Base-by-base conservation (phyloP, 1,140 invertebrate species). In the Homarus americanus region DNA sequence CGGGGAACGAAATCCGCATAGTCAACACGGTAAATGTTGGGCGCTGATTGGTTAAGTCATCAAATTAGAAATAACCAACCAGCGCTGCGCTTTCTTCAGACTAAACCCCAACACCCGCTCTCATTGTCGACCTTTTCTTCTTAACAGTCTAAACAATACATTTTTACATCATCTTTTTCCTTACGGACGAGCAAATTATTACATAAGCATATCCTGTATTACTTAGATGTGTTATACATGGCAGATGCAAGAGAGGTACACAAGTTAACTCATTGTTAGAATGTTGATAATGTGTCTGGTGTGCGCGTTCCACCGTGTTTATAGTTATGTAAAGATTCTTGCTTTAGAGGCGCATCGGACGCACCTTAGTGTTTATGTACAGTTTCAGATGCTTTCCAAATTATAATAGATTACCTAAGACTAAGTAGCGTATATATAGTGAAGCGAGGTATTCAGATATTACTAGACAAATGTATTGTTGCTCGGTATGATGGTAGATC, bases 321-420 rank as follows among this genome's bases (percentile, higher is more conserved):
- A 69, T 32, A 69, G 63, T 69, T 69, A 0, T 69, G 63, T 69
- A 69, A 69, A 69, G 63, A 24, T 69, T 28, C 5, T 32, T 69
- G 63, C 63, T 69, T 69, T 32, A 69, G 63, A 2, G 17, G n/a
- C 3, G 63, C 24, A 24, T 32, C 24, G 3, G 5, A 69, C 63
- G 5, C 40, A 44, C 44, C 72, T 36, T 85, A 75, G 40, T 75
- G 32, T 58, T 85, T 75, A 49, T 85, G 83, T 85, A 85, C 83
- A 85, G 83, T 75, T 85, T 85, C 83, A 85, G 72, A 85, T 85
- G 83, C 83, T 85, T 85, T 85, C 66, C 34, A 75, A 85, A 85
- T 85, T 85, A 84, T 73, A 53, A 24, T 84, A 75, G 66, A 73
- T 85, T 63, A 75, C 34, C 32, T 75, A 85, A 44, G 36, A 38